These are phyloP conservation scores for Bellardia bayeri DNA, from an alignment of 2,888 invertebrate genomes.

Conservation along the genomic window DNA sequence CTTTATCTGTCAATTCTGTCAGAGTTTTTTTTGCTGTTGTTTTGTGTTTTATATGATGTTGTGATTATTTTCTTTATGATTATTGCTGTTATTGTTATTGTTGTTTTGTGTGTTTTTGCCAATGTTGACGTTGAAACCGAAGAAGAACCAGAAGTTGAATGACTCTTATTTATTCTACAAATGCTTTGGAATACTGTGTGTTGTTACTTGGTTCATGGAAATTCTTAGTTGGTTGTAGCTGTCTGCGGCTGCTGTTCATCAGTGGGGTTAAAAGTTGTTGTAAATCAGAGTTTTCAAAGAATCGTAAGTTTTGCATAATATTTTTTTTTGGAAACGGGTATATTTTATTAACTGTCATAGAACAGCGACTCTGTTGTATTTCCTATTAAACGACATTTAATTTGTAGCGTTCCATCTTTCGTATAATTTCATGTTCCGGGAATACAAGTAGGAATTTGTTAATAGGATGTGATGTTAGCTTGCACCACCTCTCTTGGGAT, in stretches of 20 bases:
- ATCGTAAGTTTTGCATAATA: not conserved
- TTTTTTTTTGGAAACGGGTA: too few relatives aligned
- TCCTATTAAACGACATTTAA: too few relatives aligned
- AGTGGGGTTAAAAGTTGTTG: not conserved
- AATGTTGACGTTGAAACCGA: conserved; percentile 10
- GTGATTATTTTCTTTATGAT: conserved; percentile 3
- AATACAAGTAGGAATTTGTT: too few relatives aligned
- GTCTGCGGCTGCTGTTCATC: not conserved
- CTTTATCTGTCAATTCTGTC: conserved; percentile 67
- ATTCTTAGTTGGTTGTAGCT: not conserved
- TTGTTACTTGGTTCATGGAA: conserved; percentile 1
- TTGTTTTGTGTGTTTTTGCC: conserved; percentile 10
- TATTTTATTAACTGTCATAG: too few relatives aligned
- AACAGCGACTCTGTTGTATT: too few relatives aligned
- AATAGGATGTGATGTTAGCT: too few relatives aligned
- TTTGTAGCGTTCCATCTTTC: too few relatives aligned
- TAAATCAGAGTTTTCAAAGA: not conserved
- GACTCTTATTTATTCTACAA: conserved; percentile 47
- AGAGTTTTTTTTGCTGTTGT: conserved; percentile 33
- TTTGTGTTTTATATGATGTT: not conserved
- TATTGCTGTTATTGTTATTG: conserved; percentile 16
- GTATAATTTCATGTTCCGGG: too few relatives aligned
- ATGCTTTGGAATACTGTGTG: not conserved
- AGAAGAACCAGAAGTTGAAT: conserved; percentile 50
- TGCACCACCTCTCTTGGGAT: too few relatives aligned